Evolutionary conservation across 2,113 vertebrate species (phyloP).

Genomic region (Melanerpes aurifrons): DNA sequence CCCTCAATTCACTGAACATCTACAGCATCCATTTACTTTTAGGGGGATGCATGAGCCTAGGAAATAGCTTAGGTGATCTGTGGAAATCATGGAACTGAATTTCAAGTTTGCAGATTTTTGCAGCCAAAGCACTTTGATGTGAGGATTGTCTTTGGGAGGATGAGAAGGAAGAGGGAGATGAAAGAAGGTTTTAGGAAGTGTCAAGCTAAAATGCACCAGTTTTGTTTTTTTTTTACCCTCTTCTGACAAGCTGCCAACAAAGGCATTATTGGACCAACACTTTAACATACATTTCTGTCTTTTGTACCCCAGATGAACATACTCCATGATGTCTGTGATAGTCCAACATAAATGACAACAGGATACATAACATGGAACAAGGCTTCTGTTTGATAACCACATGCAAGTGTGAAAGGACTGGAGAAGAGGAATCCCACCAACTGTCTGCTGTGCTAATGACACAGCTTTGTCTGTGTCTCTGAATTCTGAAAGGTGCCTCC

Average conservation of each 20-base stretch:
- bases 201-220: not conserved
- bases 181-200: not conserved
- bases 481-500: not conserved
- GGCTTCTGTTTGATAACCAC: slow-evolving; percentile 34
- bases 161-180: not conserved
- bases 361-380: not conserved
- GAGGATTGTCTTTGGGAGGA: not conserved
- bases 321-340: not conserved
- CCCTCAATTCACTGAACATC: not conserved
- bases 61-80: not conserved
- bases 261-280: not conserved
- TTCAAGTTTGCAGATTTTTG: not conserved
- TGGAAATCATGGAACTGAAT: not conserved
- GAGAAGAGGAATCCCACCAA: slow-evolving; percentile 22
- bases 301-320: not conserved
- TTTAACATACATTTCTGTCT: not conserved
- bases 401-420: slow-evolving; percentile 16
- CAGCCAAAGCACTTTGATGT: not conserved
- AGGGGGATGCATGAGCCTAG: not conserved
- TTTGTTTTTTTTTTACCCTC: not conserved
- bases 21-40: not conserved
- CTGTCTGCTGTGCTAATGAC: slow-evolving; percentile 64
- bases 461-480: slow-evolving; percentile 34
- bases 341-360: not conserved
- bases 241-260: not conserved